Percentiles rank a stretch among this genome's conserved stretches.
Conservation (phyloP, 2,113 vertebrate genomes). For the Phalacrocorax brasilianus region DNA sequence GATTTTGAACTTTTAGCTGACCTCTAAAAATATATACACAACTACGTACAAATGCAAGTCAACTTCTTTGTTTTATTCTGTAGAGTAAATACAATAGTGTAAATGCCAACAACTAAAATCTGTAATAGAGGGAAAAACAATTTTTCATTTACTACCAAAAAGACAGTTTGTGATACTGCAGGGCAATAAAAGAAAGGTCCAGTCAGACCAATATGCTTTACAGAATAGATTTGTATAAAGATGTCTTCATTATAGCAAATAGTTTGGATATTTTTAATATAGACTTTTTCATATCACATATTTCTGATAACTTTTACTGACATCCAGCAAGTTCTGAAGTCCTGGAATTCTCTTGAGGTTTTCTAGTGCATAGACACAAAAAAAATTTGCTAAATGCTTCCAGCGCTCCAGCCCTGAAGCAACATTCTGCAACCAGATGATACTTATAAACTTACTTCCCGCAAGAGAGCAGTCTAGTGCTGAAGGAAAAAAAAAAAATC, state of each 20-base stretch:
- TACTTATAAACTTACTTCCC: slow-evolving; percentile 54
- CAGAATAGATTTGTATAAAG: neutral
- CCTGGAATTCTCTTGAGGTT: slow-evolving; percentile 43
- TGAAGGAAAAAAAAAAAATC: slow-evolving; percentile 11
- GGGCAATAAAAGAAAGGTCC: neutral
- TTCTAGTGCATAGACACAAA: slow-evolving; percentile 3
- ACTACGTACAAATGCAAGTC: neutral
- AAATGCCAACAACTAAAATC: neutral
- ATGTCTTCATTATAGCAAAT: neutral
- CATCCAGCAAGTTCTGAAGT: slow-evolving; percentile 18
- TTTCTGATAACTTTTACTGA: slow-evolving; percentile 35
- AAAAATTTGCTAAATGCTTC: slow-evolving; percentile 39
- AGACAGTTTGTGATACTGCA: neutral
- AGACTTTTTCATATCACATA: neutral
- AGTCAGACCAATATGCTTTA: neutral
- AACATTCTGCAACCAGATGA: slow-evolving; percentile 76
- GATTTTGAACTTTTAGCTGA: neutral
- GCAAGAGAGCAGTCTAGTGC: slow-evolving; percentile 52
- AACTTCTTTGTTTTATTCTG: neutral
- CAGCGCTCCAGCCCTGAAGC: slow-evolving; percentile 38
- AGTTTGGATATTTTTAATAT: neutral
- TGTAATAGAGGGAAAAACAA: neutral
- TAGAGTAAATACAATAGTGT: neutral
- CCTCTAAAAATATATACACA: neutral
- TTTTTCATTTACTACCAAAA: neutral